Evolutionary conservation across 2,888 invertebrate species (phyloP), one percentile per base, ranked within the genome.

Genomic region (Cremastinae sp.): DNA sequence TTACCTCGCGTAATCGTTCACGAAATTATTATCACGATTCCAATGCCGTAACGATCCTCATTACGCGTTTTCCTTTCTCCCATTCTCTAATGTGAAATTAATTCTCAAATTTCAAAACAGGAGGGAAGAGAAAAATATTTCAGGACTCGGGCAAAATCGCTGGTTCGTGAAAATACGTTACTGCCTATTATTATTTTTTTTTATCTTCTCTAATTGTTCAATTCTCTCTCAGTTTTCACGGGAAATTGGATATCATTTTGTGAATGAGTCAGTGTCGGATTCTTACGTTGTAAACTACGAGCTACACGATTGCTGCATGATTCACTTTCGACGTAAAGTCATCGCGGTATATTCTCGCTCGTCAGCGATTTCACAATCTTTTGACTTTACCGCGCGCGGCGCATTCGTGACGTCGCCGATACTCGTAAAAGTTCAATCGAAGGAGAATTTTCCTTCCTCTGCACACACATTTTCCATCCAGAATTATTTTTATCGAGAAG

Each of bases 311-410:
- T n/a, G 59, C 43, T 59, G 41, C 22, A 77, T 77, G 76, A 77
- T 77, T 77, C 76, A 77, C 76, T 77, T 68, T 65, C 65, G 64
- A 65, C 59, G 66, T 65, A 77, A n/a, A 69, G 65, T 80, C 74
- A 61, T 80, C 71, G 73, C 20, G 74, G 65, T 75, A n/a, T n/a
- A 78, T 76, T 75, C 56, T 36, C 78, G 70, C 59, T 78, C 78
- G 80, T 79, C 81, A 79, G 75, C 78, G 58, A 77, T 81, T 82
- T 80, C 80, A 74, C 80, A 81, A 82, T 70, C 65, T 22, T 77
- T 73, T 65, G 69, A 74, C 76, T 65, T 70, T 69, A 59, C 58
- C 65, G 47, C 69, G 41, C 64, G 64, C 28, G 9, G 59, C 36
- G 18, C 59, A 70, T 70, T 70, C 53, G 47, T 62, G 53, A 69